Evolutionary conservation across 2,888 invertebrate species (phyloP).

Genomic region (Rosalia funebris): DNA sequence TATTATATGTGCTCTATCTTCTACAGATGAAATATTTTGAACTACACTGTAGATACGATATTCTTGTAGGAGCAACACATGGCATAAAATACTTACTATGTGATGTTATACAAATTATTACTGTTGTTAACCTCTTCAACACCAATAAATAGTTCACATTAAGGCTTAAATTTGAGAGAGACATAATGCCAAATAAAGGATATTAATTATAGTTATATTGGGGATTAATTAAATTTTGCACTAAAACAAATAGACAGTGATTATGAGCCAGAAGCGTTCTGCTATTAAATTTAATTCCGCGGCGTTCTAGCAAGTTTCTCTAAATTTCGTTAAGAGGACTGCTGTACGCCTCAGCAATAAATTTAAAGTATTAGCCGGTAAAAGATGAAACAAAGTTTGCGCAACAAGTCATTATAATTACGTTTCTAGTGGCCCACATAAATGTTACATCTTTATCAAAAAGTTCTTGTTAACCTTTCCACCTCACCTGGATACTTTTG

Average conservation of each 20-base stretch:
- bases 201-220: slow-evolving; percentile 2
- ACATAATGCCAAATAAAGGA: background rate
- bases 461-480: slow-evolving; percentile 16
- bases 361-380: slow-evolving; percentile 17
- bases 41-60: too few relatives aligned
- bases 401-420: slow-evolving; percentile 22
- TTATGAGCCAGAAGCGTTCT: slow-evolving; percentile 8
- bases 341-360: slow-evolving; percentile 14
- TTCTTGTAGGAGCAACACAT: too few relatives aligned
- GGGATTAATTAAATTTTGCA: slow-evolving; percentile 7
- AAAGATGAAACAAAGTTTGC: slow-evolving; percentile 18
- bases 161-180: background rate
- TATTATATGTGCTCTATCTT: too few relatives aligned
- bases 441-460: slow-evolving; percentile 20
- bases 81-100: too few relatives aligned
- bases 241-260: slow-evolving; percentile 12
- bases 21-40: too few relatives aligned
- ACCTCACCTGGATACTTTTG: slow-evolving; percentile 6
- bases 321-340: slow-evolving; percentile 7
- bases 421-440: slow-evolving; percentile 22
- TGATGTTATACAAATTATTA: too few relatives aligned
- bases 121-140: background rate
- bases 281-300: slow-evolving; percentile 12
- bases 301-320: slow-evolving; percentile 10
- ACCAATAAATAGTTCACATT: background rate